A percentile compares a stretch with the other conserved stretches of the same genome.
Conservation (phyloP, 2,113 vertebrate genomes). For the Aegithalos caudatus region DNA sequence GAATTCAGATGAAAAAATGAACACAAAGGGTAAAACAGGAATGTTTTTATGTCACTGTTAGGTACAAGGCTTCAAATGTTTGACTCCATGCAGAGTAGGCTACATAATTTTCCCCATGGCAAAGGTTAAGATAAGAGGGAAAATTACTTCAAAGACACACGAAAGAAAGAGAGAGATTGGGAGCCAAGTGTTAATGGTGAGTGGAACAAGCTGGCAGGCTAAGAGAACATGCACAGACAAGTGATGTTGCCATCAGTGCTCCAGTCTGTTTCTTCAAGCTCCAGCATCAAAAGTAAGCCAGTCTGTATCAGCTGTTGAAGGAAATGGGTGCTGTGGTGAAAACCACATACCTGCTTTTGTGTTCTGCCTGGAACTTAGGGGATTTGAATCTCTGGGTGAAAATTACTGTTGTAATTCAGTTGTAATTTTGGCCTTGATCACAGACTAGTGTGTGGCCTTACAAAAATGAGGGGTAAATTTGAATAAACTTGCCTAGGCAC, state of each 20-base stretch:
- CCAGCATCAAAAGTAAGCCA: neutral
- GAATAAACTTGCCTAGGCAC: neutral
- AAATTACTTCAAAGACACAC: neutral
- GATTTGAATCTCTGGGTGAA: neutral
- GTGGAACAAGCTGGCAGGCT: neutral
- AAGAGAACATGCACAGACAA: neutral
- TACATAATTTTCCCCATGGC: neutral
- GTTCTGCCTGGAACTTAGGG: neutral
- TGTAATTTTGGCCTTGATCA: neutral
- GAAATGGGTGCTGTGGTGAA: neutral
- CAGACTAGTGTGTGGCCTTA: neutral
- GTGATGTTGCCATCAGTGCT: neutral
- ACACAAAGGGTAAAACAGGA: neutral
- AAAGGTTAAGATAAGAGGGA: neutral
- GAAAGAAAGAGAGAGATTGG: neutral
- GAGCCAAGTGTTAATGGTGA: neutral
- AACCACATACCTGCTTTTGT: neutral
- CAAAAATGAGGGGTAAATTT: neutral
- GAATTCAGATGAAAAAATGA: neutral
- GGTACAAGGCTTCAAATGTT: neutral
- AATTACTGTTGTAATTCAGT: neutral
- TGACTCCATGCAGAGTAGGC: neutral
- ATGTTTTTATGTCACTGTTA: rapidly evolving
- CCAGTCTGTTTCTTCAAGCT: neutral
- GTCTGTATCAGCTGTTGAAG: neutral